phyloP scores from a whole-genome alignment of 2,888 invertebrate species.

The Sisyra terminalis region DNA sequence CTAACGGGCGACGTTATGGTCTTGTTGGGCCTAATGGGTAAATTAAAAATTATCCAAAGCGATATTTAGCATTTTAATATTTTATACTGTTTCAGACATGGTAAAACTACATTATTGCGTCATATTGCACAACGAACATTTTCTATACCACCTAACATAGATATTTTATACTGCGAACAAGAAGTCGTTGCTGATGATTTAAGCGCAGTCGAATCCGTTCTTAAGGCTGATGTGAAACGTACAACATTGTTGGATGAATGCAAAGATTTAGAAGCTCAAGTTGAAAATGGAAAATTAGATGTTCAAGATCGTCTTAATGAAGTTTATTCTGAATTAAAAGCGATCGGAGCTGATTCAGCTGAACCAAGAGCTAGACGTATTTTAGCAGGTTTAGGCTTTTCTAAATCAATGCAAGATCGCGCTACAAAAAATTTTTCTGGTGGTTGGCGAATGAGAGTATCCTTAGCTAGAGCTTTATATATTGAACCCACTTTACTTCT shows the following conservation, averaged over 20 bases:
- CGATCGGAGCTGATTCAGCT: constrained; percentile 94
- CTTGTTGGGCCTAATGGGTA: constrained; percentile 96
- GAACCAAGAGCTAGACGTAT: constrained; percentile 93
- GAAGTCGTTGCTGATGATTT: constrained; percentile 92
- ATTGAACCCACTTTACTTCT: constrained; percentile 93
- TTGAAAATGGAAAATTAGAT: constrained; percentile 53
- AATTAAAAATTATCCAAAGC: constrained; percentile 16
- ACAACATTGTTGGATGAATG: constrained; percentile 67
- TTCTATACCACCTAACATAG: constrained; percentile 90
- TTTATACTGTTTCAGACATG: constrained; percentile 43
- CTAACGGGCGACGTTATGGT: constrained; percentile 88
- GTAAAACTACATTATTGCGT: constrained; percentile 90
- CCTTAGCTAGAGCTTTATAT: constrained; percentile 88
- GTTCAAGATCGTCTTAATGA: constrained; percentile 72
- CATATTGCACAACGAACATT: constrained; percentile 85
- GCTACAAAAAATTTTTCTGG: constrained; percentile 80
- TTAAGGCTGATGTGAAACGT: constrained; percentile 86
- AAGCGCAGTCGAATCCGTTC: constrained; percentile 82
- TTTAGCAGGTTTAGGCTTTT: constrained; percentile 93
- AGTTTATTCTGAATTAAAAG: constrained; percentile 86
- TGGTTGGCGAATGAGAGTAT: constrained; percentile 99
- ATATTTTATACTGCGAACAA: constrained; percentile 92
- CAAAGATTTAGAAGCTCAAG: constrained; percentile 59
- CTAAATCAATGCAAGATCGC: constrained; percentile 73
- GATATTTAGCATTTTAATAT: too few species aligned